Percentiles rank a stretch among this genome's conserved stretches.
These are phyloP conservation scores for Centropristis striata DNA, from an alignment of 2,113 vertebrate species.

Conservation along the genomic window DNA sequence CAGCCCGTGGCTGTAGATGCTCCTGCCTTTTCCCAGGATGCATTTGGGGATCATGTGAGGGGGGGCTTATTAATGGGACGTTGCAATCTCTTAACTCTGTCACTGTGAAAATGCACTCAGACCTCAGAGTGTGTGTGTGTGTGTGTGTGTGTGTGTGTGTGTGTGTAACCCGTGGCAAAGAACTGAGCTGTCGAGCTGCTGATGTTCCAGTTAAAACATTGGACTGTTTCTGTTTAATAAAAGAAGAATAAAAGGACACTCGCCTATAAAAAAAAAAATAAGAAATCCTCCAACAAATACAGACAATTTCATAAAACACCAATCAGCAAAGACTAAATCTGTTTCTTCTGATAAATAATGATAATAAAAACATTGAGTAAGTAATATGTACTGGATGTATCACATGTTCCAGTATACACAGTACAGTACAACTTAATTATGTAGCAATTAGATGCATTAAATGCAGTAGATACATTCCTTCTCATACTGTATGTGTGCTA, in stretches of 20 bases:
- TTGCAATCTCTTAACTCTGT: conserved; percentile 62
- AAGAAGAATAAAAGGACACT: not conserved
- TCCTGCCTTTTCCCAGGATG: conserved; percentile 73
- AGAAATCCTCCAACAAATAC: too few relatives aligned
- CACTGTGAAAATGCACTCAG: conserved; percentile 35
- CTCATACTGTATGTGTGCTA: too few relatives aligned
- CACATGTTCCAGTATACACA: too few relatives aligned
- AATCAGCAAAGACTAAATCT: too few relatives aligned
- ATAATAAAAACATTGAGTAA: too few relatives aligned
- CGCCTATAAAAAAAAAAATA: not conserved
- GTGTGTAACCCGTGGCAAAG: too few relatives aligned
- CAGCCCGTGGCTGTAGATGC: conserved; percentile 66
- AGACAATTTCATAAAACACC: too few relatives aligned
- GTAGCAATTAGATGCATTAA: too few relatives aligned
- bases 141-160: conserved; percentile 25
- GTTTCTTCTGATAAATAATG: too few relatives aligned
- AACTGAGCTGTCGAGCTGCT: conserved; percentile 11
- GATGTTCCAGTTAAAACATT: conserved; percentile 31
- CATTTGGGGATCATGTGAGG: conserved; percentile 56
- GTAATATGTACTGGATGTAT: too few relatives aligned
- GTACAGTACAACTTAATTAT: too few relatives aligned
- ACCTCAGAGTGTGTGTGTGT: not conserved
- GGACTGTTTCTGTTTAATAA: not conserved
- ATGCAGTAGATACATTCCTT: too few relatives aligned
- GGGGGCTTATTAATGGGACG: conserved; percentile 70